Evolutionary conservation across 2,797 vertebrate species (phyloP).

Genomic region (Limosa lapponica): DNA sequence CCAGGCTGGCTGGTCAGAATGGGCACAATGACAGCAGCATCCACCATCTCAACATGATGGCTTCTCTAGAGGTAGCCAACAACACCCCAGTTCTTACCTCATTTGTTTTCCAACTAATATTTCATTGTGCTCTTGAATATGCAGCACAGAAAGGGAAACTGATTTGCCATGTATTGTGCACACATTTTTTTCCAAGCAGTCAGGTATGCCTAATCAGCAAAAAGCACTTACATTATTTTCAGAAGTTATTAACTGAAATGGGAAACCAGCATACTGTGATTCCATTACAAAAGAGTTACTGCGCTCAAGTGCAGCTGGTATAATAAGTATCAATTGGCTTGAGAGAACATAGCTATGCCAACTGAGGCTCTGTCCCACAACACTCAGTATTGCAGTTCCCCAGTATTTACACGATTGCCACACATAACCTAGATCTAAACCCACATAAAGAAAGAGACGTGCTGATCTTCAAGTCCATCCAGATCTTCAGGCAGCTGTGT

Average conservation of each 20-base stretch:
- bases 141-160: constrained; percentile 19
- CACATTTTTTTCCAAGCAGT: constrained; percentile 25
- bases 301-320: background rate
- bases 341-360: background rate
- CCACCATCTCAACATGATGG: background rate
- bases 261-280: constrained; percentile 23
- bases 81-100: background rate
- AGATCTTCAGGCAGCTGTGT: background rate
- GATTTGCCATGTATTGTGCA: background rate
- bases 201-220: constrained; percentile 61
- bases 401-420: background rate
- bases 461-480: background rate
- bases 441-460: background rate
- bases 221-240: constrained; percentile 58
- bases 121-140: constrained; percentile 52
- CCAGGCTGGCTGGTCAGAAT: background rate
- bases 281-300: constrained; percentile 64
- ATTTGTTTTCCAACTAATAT: background rate
- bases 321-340: background rate
- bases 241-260: constrained; percentile 64
- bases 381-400: background rate
- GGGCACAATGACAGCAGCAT: background rate
- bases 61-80: background rate
- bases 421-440: background rate
- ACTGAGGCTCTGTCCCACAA: background rate